phyloP scores from a whole-genome alignment of 2,888 invertebrate species.

The Drosophila borealis region DNA sequence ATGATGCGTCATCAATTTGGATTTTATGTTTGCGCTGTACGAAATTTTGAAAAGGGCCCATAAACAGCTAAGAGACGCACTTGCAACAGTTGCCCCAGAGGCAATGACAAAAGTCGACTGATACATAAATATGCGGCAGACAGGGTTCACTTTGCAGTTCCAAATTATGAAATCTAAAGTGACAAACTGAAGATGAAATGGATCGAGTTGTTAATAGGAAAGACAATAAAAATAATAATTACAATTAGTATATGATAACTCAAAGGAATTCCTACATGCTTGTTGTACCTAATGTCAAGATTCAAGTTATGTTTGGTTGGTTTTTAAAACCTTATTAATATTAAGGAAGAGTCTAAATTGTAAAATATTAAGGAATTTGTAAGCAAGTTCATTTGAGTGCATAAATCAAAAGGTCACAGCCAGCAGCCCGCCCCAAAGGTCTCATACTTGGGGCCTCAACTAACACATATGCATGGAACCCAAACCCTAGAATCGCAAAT shows the following conservation, averaged over 20 bases:
- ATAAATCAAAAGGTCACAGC: conserved; percentile 26
- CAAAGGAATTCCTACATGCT: too few species aligned
- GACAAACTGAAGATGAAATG: too few species aligned
- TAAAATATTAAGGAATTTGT: too few species aligned
- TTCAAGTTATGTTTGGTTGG: too few species aligned
- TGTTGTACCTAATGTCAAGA: too few species aligned
- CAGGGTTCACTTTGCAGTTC: neutral
- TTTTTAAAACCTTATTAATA: too few species aligned
- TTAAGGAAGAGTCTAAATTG: too few species aligned
- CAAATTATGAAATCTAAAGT: neutral
- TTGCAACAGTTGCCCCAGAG: conserved; percentile 35
- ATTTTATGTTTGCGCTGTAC: conserved; percentile 48
- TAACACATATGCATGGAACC: conserved; percentile 43
- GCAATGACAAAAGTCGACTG: conserved; percentile 24
- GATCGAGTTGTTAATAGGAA: too few species aligned
- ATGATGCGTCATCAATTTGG: conserved; percentile 74
- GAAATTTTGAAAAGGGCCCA: conserved; percentile 29
- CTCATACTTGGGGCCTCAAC: conserved; percentile 17
- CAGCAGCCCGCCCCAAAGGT: neutral
- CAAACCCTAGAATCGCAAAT: conserved; percentile 36
- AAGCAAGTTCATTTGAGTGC: neutral
- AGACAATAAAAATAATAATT: too few species aligned
- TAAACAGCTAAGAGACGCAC: conserved; percentile 52
- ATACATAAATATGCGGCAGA: conserved; percentile 18
- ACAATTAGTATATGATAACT: too few species aligned